Evolutionary conservation across 2,113 vertebrate species (phyloP).

Genomic region (Casuarius casuarius): DNA sequence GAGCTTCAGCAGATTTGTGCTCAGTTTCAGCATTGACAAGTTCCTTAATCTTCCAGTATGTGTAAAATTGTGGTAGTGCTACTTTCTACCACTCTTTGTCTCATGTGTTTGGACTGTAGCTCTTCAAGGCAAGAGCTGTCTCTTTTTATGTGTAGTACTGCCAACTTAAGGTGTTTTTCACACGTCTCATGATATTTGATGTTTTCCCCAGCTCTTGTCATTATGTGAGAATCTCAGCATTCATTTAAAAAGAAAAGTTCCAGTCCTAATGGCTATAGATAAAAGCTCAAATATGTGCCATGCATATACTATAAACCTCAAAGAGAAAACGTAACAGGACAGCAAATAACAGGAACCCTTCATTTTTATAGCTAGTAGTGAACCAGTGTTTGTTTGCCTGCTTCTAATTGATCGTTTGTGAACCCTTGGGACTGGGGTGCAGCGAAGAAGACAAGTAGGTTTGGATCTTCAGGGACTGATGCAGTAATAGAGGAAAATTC

Average conservation of each 20-base stretch:
- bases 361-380: neutral
- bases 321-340: constrained; percentile 1
- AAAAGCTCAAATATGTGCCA: constrained; percentile 30
- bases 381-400: neutral
- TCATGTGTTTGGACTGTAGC: constrained; percentile 6
- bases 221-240: constrained; percentile 52
- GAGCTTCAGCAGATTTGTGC: neutral
- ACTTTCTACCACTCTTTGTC: neutral
- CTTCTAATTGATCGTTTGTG: neutral
- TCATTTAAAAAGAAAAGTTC: constrained; percentile 39
- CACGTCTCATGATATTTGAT: constrained; percentile 59
- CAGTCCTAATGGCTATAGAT: constrained; percentile 44
- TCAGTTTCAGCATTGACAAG: neutral
- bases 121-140: constrained; percentile 32
- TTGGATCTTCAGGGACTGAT: neutral
- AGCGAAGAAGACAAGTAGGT: neutral
- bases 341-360: neutral
- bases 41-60: constrained; percentile 5
- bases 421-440: neutral
- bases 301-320: constrained; percentile 24
- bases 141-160: constrained; percentile 46
- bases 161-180: constrained; percentile 46
- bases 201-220: constrained; percentile 42
- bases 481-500: neutral
- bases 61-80: constrained; percentile 18